phyloP scores from a whole-genome alignment of 2,888 invertebrate genomes.

The Elegia similella region DNA sequence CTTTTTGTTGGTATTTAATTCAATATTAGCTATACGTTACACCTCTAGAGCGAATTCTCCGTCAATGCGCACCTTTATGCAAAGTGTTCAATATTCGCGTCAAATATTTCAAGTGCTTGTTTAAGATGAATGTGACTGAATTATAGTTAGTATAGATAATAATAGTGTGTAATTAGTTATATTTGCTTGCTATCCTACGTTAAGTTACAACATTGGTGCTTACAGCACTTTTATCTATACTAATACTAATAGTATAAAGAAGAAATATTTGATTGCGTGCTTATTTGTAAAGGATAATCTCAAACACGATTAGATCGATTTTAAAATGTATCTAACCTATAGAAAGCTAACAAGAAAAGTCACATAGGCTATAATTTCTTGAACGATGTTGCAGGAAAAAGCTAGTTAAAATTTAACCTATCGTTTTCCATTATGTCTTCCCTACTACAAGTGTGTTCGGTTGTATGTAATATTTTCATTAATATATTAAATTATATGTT shows the following conservation, averaged over 20 bases:
- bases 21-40: background rate
- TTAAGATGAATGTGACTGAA: slow-evolving; percentile 76
- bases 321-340: too few relatives aligned
- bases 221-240: too few relatives aligned
- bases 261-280: too few relatives aligned
- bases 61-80: slow-evolving; percentile 21
- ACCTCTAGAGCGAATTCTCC: background rate
- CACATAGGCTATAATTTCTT: too few relatives aligned
- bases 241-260: too few relatives aligned
- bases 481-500: too few relatives aligned
- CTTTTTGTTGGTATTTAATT: background rate
- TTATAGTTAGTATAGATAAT: slow-evolving; percentile 58
- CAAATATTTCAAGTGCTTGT: slow-evolving; percentile 62
- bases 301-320: too few relatives aligned
- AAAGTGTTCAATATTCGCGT: slow-evolving; percentile 61
- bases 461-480: too few relatives aligned
- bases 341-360: too few relatives aligned
- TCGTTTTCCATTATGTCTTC: background rate
- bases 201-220: slow-evolving; percentile 31
- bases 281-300: too few relatives aligned
- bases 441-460: too few relatives aligned
- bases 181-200: slow-evolving; percentile 37
- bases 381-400: too few relatives aligned
- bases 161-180: slow-evolving; percentile 37
- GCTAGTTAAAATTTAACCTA: background rate